A percentile compares a stretch with the other conserved stretches of the same genome.
Evolutionary conservation across 2,797 vertebrate genomes (phyloP).

Genomic region (Myotis pilosus): DNA sequence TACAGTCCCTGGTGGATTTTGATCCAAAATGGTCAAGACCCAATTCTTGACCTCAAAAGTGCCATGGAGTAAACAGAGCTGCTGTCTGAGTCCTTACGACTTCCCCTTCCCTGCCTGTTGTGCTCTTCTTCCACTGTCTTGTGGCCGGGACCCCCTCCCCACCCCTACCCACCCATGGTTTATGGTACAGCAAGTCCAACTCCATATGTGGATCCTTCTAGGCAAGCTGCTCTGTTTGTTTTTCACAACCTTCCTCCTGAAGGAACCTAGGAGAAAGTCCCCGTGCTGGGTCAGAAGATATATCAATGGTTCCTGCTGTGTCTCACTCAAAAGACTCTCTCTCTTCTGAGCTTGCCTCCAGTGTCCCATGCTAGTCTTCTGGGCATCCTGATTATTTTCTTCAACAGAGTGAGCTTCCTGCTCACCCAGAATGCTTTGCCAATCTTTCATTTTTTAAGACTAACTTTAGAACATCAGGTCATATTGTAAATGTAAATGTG

Average conservation of each 20-base stretch:
- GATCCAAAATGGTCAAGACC: not conserved
- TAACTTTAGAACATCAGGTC: not conserved
- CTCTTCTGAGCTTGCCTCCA: not conserved
- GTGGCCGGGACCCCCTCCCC: not conserved
- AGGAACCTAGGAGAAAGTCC: not conserved
- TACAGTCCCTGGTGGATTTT: not conserved
- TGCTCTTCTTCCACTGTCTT: not conserved
- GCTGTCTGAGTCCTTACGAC: not conserved
- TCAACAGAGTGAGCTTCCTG: not conserved
- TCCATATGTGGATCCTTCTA: not conserved
- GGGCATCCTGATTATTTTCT: not conserved
- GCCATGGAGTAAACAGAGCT: not conserved
- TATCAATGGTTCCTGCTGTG: not conserved
- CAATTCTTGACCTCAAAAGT: not conserved
- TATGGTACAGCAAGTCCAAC: not conserved
- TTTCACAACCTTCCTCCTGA: not conserved
- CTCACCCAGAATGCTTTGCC: not conserved
- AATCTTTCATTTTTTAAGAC: not conserved
- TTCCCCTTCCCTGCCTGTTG: not conserved
- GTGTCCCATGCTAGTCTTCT: not conserved
- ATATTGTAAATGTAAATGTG: not conserved
- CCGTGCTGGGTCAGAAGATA: not conserved
- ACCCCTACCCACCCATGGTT: not conserved
- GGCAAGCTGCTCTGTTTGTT: not conserved
- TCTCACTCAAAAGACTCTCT: not conserved